Evolutionary conservation across 2,888 invertebrate genomes (phyloP).

Genomic region (Darwinula stevensoni): DNA sequence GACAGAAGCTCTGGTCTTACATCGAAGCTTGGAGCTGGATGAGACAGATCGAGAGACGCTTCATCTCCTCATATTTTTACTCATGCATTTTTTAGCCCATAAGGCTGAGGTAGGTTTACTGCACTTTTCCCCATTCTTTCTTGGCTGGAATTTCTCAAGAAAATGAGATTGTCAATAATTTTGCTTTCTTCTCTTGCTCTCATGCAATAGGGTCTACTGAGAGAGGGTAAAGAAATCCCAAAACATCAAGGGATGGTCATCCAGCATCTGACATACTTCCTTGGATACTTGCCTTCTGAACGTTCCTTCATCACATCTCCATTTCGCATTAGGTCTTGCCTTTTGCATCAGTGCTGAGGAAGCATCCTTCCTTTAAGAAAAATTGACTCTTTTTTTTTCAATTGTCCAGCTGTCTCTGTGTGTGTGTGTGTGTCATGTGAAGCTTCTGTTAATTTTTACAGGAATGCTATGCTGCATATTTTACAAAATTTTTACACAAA

Average conservation of each 20-base stretch:
- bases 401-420: too few species aligned
- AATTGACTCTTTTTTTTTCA: too few species aligned
- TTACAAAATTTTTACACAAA: too few species aligned
- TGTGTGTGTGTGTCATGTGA: too few species aligned
- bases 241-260: constrained; percentile 61
- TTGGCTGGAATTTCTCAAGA: too few species aligned
- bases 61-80: constrained; percentile 67
- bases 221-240: constrained; percentile 47
- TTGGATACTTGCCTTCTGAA: constrained; percentile 77
- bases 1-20: not conserved
- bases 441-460: too few species aligned
- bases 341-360: too few species aligned
- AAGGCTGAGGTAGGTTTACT: constrained; percentile 26
- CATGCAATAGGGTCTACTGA: too few species aligned
- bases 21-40: constrained; percentile 42
- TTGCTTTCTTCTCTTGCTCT: too few species aligned
- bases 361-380: too few species aligned
- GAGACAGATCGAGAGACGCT: constrained; percentile 86
- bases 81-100: constrained; percentile 80
- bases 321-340: constrained; percentile 50
- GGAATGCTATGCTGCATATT: too few species aligned
- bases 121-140: constrained; percentile 7
- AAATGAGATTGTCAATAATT: too few species aligned
- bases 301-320: constrained; percentile 74
- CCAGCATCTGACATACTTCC: constrained; percentile 59